phyloP scores from a whole-genome alignment of 2,888 invertebrate genomes.

The Andricus curvator region DNA sequence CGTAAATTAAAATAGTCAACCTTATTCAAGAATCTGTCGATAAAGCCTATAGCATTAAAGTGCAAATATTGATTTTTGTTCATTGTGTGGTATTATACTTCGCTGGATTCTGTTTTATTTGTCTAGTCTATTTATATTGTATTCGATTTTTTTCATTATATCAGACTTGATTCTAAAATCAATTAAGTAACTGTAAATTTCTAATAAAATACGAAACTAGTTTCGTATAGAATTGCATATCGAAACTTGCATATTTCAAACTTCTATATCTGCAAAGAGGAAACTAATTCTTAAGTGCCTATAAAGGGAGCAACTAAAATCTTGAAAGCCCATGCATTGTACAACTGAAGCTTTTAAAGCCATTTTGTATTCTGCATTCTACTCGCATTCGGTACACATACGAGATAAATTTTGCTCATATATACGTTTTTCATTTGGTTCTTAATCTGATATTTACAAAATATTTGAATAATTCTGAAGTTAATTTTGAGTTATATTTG shows the following conservation, averaged over 20 bases:
- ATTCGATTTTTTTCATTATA: too few relatives aligned
- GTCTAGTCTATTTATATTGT: too few relatives aligned
- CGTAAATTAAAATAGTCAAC: not conserved
- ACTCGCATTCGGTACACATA: not conserved
- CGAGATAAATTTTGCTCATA: not conserved
- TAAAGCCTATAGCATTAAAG: not conserved
- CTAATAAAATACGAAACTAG: too few relatives aligned
- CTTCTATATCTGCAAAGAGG: not conserved
- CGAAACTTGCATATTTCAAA: not conserved
- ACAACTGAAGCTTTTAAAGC: not conserved
- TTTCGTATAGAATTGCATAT: not conserved
- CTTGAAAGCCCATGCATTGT: not conserved
- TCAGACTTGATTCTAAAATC: too few relatives aligned
- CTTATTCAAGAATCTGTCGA: not conserved
- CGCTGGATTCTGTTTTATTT: too few relatives aligned
- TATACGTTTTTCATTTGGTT: not conserved
- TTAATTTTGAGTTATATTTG: not conserved
- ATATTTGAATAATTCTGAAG: too few relatives aligned
- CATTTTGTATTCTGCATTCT: not conserved
- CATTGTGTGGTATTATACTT: not conserved
- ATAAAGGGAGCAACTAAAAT: not conserved
- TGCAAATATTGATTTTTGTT: not conserved
- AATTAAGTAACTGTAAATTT: too few relatives aligned
- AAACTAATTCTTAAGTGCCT: not conserved
- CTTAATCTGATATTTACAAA: too few relatives aligned